Evolutionary conservation across 35 echinoderm and acorn worm genomes (phyloP), one percentile per base, ranked within the genome.

Genomic region (Lytechinus variegatus): DNA sequence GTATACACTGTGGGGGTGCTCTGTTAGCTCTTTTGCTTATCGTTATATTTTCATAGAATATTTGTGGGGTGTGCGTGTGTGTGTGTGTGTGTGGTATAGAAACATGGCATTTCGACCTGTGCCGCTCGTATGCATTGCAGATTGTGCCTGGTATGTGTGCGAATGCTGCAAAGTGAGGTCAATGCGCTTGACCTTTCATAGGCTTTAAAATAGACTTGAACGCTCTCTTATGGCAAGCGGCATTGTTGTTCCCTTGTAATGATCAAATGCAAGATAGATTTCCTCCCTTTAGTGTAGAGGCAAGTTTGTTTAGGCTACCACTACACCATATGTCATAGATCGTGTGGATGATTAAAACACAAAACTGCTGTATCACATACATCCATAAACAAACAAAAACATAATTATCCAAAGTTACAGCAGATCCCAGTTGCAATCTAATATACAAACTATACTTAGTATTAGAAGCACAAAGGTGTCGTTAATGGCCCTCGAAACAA

Each of bases 231-330:
- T 13, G 55, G 28, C 14, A 93, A 93, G 54, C 55, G 16, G 6
- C 10, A 93, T 93, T 93, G 92, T 93, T 93, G 92, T 93, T 93
- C 57, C 92, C 92, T 93, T 93, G 53, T 93, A 93, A 24, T 27
- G n/a, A 90, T 90, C 21, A 6, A 79, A 79, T 8, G 21, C 19
- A 79, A 79, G 66, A 79, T 79, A 7, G 66, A 79, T 79, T 79
- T 24, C 21, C 66, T 24, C 66, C n/a, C 16, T 16, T 79, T 79
- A 79, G n/a, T 24, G 66, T 79, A 24, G 33, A 24, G 66, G 66
- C 66, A 79, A 79, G 16, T 79, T n/a, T 24, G 14, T 79, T 79
- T 7, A 44, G 33, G 33, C 33, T 44, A 79, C 66, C 7, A 11
- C 9, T 79, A n/a, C 66, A 79, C 21, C 21, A 24, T 24, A 79